Conservation (phyloP, 2,888 invertebrate genomes). For the Dexiosoma caninum region DNA sequence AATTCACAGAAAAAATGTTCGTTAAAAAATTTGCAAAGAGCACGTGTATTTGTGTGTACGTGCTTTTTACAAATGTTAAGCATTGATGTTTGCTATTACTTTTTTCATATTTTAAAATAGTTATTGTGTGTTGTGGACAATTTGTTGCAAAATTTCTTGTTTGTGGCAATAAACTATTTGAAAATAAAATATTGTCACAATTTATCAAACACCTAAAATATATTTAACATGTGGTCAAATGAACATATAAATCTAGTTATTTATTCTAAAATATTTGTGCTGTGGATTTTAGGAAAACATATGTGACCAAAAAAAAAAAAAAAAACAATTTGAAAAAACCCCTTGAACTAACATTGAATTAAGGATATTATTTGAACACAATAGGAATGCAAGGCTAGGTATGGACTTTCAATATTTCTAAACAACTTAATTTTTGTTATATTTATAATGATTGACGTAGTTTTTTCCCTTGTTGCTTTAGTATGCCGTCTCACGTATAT, state of each 20-base stretch:
- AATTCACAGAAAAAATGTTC: background rate
- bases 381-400: too few species aligned
- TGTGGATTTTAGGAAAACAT: background rate
- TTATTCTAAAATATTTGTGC: background rate
- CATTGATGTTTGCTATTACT: background rate
- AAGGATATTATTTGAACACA: too few species aligned
- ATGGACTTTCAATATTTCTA: too few species aligned
- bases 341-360: too few species aligned
- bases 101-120: background rate
- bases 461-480: too few species aligned
- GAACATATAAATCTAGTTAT: background rate
- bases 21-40: conserved; percentile 15
- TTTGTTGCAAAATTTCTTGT: background rate
- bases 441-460: too few species aligned
- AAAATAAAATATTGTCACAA: conserved; percentile 2
- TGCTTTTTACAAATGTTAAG: background rate
- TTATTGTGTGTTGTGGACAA: background rate
- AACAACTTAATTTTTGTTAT: too few species aligned
- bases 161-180: background rate
- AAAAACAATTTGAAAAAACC: too few species aligned
- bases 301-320: too few species aligned
- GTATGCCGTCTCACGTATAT: too few species aligned
- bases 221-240: background rate
- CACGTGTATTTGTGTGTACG: background rate
- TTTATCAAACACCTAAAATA: background rate